A percentile compares a stretch with the other conserved stretches of the same genome.
Evolutionary conservation across 2,113 vertebrate genomes (phyloP).

Genomic region (Opisthocomus hoazin): DNA sequence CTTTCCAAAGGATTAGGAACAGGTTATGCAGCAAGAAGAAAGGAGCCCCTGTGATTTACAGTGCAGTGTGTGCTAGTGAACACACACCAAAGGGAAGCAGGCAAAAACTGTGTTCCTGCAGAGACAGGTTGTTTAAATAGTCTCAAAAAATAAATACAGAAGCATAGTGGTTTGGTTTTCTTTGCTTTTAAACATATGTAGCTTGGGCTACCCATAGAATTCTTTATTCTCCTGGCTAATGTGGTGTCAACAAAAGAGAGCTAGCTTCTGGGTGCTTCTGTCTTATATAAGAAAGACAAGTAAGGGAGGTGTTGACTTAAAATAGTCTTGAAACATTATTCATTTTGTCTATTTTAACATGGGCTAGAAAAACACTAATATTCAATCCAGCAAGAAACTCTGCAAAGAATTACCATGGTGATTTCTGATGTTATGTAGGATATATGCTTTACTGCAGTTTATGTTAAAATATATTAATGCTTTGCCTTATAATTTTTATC

Average conservation of each 20-base stretch:
- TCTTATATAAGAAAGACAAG: conserved; percentile 43
- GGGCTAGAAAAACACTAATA: conserved; percentile 44
- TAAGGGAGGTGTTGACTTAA: conserved; percentile 44
- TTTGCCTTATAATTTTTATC: background rate
- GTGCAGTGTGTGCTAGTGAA: background rate
- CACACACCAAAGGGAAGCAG: background rate
- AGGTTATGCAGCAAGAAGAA: background rate
- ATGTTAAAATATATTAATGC: background rate
- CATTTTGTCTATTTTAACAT: conserved; percentile 53
- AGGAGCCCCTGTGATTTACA: background rate
- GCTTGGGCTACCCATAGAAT: background rate
- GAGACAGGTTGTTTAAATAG: background rate
- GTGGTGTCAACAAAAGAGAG: background rate
- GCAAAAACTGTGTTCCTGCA: background rate
- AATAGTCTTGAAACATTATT: conserved; percentile 38
- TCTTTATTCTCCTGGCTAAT: background rate
- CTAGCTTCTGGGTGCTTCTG: conserved; percentile 26
- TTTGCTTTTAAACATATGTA: background rate
- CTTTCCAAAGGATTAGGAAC: background rate
- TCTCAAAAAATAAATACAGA: background rate
- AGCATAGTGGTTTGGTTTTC: background rate
- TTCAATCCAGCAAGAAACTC: background rate
- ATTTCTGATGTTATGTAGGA: conserved; percentile 4
- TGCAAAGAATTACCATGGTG: conserved; percentile 57
- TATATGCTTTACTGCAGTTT: background rate